Evolutionary conservation across 2,888 invertebrate species (phyloP).

Genomic region (Pyrochroa serraticornis): DNA sequence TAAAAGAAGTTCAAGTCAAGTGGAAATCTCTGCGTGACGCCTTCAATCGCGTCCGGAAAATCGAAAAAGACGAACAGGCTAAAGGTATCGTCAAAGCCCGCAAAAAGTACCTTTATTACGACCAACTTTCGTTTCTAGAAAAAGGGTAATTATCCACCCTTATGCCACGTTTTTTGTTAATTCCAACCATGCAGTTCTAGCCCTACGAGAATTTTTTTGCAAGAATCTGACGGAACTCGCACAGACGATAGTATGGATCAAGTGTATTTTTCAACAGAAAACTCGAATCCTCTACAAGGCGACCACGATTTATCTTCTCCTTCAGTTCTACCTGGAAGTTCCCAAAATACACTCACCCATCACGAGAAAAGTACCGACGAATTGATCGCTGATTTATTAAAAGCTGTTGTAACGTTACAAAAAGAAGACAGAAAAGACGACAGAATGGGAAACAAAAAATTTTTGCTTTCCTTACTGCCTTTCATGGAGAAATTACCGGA

Average conservation of each 20-base stretch:
- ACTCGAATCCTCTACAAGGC: not conserved
- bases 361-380: not conserved
- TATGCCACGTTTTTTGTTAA: too few species aligned
- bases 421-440: conserved; percentile 44
- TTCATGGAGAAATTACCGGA: conserved; percentile 48
- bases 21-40: conserved; percentile 47
- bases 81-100: conserved; percentile 22
- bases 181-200: conserved; percentile 1
- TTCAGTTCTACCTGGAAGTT: not conserved
- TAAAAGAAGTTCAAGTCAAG: conserved; percentile 46
- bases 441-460: conserved; percentile 47
- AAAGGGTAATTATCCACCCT: too few species aligned
- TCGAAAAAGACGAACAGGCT: conserved; percentile 39
- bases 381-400: not conserved
- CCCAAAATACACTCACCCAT: not conserved
- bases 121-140: conserved; percentile 41
- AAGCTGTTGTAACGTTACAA: conserved; percentile 38
- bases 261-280: conserved; percentile 4
- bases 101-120: conserved; percentile 44
- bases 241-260: conserved; percentile 14
- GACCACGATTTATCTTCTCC: conserved; percentile 13
- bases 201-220: conserved; percentile 14
- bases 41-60: conserved; percentile 39
- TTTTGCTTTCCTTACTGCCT: conserved; percentile 46
- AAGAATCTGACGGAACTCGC: conserved; percentile 8